A percentile compares a stretch with the other conserved stretches of the same genome.
Conservation (phyloP, 2,797 vertebrate genomes). For the Holocentrus rufus region DNA sequence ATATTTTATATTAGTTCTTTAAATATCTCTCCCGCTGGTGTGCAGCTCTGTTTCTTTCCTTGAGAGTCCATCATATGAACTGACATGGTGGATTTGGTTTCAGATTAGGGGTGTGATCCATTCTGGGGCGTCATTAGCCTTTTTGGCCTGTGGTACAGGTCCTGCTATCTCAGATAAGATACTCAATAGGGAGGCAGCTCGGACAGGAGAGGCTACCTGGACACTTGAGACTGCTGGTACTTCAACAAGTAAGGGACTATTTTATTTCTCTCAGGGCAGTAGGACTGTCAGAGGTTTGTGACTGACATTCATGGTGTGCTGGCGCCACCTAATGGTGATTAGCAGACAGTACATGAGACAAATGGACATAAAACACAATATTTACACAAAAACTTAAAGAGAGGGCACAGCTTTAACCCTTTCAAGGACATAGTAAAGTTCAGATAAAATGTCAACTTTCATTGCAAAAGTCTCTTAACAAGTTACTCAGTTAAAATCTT, state of each 20-base stretch:
- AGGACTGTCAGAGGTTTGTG: rapidly evolving
- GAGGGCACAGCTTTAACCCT: too few species aligned
- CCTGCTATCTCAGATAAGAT: slow-evolving; percentile 35
- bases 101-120: slow-evolving; percentile 2
- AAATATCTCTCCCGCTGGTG: slow-evolving; percentile 31
- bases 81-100: slow-evolving; percentile 16
- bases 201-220: neutral
- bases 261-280: neutral
- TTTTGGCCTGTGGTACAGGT: neutral
- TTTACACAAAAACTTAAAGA: neutral
- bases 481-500: too few species aligned
- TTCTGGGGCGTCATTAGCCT: slow-evolving; percentile 13
- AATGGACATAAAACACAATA: slow-evolving; percentile 34
- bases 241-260: neutral
- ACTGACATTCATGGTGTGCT: slow-evolving; percentile 8
- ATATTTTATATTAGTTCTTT: slow-evolving; percentile 38
- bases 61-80: slow-evolving; percentile 10
- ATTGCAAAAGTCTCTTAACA: too few species aligned
- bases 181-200: neutral
- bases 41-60: neutral
- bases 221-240: neutral
- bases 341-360: neutral
- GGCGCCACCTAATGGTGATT: slow-evolving; percentile 62
- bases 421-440: too few species aligned
- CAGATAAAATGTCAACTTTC: too few species aligned